Evolutionary conservation across 1,140 invertebrate genomes (phyloP).

Genomic region (Drosophila yakuba): DNA sequence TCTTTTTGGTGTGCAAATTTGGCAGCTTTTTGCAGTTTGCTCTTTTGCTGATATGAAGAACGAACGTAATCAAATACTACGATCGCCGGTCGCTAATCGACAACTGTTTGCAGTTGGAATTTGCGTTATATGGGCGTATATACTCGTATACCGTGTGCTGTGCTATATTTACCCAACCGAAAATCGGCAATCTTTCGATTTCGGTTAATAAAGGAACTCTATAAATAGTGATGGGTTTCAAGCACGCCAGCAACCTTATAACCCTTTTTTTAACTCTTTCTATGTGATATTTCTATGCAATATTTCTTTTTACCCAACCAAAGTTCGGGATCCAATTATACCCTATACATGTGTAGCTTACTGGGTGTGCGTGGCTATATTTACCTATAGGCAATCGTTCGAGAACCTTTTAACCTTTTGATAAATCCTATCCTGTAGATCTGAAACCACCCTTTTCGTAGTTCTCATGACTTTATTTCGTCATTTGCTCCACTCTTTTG

Average conservation of each 20-base stretch:
- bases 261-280: no score
- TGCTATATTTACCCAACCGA: not conserved
- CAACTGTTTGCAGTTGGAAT: constrained; percentile 72
- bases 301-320: no score
- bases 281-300: no score
- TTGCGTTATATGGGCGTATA: constrained; percentile 42
- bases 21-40: constrained; percentile 5
- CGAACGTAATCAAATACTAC: constrained; percentile 63
- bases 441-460: not conserved
- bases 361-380: constrained; percentile 1
- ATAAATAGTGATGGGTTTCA: no score
- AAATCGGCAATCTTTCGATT: no score
- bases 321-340: no score
- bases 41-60: constrained; percentile 55
- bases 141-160: not conserved
- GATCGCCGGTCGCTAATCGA: constrained; percentile 62
- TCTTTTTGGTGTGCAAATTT: not conserved
- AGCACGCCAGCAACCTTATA: no score
- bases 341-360: no score
- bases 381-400: constrained; percentile 7
- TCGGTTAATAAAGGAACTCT: no score
- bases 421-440: constrained; percentile 1
- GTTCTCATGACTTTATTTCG: constrained; percentile 30
- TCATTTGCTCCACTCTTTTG: constrained; percentile 33
- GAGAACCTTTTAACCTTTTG: constrained; percentile 2